Base-by-base conservation (phyloP, 1,140 invertebrate species). In the Magallana angulata region DNA sequence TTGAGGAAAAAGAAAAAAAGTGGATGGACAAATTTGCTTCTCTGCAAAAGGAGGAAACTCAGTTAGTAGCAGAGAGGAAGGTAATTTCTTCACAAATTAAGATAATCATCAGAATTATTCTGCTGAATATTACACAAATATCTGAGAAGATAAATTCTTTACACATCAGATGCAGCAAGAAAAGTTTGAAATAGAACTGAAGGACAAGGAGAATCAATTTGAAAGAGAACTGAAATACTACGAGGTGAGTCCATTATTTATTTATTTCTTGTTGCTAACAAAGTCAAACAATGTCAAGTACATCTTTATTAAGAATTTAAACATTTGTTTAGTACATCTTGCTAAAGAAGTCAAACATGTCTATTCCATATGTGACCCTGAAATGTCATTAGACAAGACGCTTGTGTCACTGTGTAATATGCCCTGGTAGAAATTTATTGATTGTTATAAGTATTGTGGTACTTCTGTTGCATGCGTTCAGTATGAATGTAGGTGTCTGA, bases 1-100 rank as follows among this genome's bases (percentile, higher is more conserved):
- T 76, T 59, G 57, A 87, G 14, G 60, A 58, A 24, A 82, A 64
- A 56, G 86, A 89, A 60, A 24, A 84, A 71, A 84, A 87, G 57
- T 82, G 80, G 56, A 64, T 57, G 18, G 62, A 87, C 14, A 82
- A 82, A 14, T 82, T 84, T 36, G 82, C 68, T 6, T 68, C 14
- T 7, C 24, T 89, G 12, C 82, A 84, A 84, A 84, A 36, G 59
- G 82, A 84, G 58, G 58, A 84, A 62, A 84, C 59, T 60, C 56
- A 36, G 82, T 18, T 84, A 16, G 58, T 18, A 58, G 57, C 56
- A 30, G 82, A 84, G 57, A 84, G 82, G 30, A 59, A 84, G 59
- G 82, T 84, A 36, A 84, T 48, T 48, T 48, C 5, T 48, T 48
- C 36, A 48, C 3, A 48, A 48, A 48, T 48, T 48, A 48, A 48